Percentiles rank a stretch among this genome's conserved stretches.
These are phyloP conservation scores for Epirrhoe tristata DNA, from an alignment of 2,888 invertebrate species.

Conservation along the genomic window DNA sequence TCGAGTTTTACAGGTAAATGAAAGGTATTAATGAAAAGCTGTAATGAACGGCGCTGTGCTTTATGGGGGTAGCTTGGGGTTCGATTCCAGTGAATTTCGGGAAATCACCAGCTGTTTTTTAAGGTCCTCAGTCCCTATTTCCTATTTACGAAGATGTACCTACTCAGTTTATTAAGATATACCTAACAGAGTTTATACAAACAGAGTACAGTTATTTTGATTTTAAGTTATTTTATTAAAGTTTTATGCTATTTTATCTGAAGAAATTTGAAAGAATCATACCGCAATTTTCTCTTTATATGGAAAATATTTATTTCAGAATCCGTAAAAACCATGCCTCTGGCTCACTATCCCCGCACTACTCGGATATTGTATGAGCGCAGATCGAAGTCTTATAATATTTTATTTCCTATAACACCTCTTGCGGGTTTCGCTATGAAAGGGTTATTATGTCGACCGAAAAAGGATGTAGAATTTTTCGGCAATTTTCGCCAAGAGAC, in stretches of 20 bases:
- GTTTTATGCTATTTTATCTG: background rate
- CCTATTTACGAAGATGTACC: background rate
- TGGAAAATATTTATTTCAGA: background rate
- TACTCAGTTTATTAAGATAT: background rate
- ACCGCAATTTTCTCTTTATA: background rate
- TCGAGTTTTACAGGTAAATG: slow-evolving; percentile 32
- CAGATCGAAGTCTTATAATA: slow-evolving; percentile 45
- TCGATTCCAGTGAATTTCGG: slow-evolving; percentile 8
- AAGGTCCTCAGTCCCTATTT: background rate
- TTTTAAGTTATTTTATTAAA: background rate
- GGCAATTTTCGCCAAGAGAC: slow-evolving; percentile 37
- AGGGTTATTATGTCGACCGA: slow-evolving; percentile 48
- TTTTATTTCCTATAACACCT: slow-evolving; percentile 52
- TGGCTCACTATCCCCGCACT: slow-evolving; percentile 29
- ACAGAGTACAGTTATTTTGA: background rate
- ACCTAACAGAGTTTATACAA: too few relatives aligned
- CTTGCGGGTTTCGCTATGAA: slow-evolving; percentile 47
- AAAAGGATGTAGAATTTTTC: slow-evolving; percentile 42
- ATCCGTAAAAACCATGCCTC: background rate
- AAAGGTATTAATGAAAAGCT: slow-evolving; percentile 34
- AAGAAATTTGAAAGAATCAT: background rate
- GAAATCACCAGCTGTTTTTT: slow-evolving; percentile 1
- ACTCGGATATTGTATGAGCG: slow-evolving; percentile 41
- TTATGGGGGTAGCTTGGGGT: slow-evolving; percentile 12
- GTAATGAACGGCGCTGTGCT: slow-evolving; percentile 21